Conservation (phyloP, 2,113 vertebrate species). For the Thamnophis sirtalis region DNA sequence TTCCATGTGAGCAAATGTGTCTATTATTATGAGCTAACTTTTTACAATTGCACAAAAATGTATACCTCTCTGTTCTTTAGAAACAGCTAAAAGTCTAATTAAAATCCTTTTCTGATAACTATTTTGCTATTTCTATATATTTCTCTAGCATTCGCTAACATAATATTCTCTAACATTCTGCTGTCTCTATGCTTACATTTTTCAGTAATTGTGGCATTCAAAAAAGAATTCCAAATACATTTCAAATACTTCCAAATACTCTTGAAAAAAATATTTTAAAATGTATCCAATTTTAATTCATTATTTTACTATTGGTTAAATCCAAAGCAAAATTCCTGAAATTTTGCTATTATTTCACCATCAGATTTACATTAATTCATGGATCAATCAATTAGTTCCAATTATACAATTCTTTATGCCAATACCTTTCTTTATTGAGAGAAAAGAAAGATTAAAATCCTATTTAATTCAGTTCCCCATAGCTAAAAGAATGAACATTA, state of each 20-base stretch:
- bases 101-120: not conserved
- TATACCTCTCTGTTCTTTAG: not conserved
- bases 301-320: not conserved
- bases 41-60: not conserved
- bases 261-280: not conserved
- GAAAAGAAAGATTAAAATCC: not conserved
- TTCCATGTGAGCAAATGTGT: not conserved
- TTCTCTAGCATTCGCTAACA: too few species aligned
- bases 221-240: not conserved
- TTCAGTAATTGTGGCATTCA: not conserved
- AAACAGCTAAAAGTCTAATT: not conserved
- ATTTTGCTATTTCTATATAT: not conserved
- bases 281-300: not conserved
- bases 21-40: not conserved
- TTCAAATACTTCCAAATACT: not conserved
- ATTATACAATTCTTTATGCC: not conserved
- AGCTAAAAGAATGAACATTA: not conserved
- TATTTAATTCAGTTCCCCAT: not conserved
- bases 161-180: not conserved
- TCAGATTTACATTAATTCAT: not conserved
- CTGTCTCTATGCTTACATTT: not conserved
- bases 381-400: not conserved
- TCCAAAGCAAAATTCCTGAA: not conserved
- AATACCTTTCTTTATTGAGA: not conserved
- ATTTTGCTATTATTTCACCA: not conserved